phyloP scores from a whole-genome alignment of 1,140 invertebrate genomes.

The Macrobrachium rosenbergii region DNA sequence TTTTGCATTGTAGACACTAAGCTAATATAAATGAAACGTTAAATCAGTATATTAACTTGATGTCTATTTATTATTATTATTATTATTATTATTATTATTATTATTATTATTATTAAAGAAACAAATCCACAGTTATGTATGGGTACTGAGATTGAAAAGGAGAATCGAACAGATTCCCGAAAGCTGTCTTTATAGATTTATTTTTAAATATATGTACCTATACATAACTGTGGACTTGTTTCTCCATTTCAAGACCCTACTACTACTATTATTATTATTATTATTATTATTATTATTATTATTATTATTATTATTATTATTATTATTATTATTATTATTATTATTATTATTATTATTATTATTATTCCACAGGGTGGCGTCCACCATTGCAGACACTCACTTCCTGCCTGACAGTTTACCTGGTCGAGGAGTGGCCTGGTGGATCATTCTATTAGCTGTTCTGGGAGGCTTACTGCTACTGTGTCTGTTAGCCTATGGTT shows the following conservation, averaged over 20 bases:
- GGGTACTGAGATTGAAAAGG: no score
- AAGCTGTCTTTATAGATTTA: no score
- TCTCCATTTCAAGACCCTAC: no score
- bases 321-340: background rate
- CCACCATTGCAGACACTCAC: background rate
- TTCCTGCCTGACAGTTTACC: slow-evolving; percentile 43
- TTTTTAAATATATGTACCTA: no score
- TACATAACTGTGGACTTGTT: no score
- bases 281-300: background rate
- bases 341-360: background rate
- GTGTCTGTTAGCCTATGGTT: slow-evolving; percentile 24
- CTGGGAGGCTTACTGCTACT: slow-evolving; percentile 57
- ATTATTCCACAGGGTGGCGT: background rate
- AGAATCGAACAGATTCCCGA: no score
- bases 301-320: background rate
- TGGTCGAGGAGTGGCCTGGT: slow-evolving; percentile 48
- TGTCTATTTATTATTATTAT: background rate
- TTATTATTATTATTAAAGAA: background rate
- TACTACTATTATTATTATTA: no score
- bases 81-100: background rate
- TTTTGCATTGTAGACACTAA: no score
- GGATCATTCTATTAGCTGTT: slow-evolving; percentile 55
- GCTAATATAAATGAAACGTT: no score
- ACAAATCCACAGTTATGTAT: no score
- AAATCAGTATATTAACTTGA: background rate